Percentiles rank a stretch among this genome's conserved stretches.
Evolutionary conservation across 2,113 vertebrate species (phyloP).

Genomic region (Astur gentilis): DNA sequence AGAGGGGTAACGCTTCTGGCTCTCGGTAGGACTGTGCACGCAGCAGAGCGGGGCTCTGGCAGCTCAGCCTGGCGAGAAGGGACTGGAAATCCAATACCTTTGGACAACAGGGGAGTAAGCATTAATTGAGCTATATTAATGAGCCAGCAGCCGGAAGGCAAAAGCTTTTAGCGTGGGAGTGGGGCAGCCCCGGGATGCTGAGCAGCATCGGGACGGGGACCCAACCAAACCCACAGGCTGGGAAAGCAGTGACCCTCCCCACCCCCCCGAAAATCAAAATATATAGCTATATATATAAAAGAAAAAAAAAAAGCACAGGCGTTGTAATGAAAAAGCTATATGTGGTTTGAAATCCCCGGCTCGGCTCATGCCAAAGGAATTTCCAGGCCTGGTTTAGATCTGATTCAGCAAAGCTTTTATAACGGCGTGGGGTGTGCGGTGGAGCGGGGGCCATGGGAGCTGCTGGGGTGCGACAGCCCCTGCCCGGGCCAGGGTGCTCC

Average conservation of each 20-base stretch:
- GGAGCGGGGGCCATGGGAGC: accelerated
- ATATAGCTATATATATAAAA: background rate
- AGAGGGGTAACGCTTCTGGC: background rate
- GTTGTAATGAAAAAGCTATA: background rate
- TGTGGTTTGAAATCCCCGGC: slow-evolving; percentile 51
- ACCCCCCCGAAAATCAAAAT: background rate
- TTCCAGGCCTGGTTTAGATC: slow-evolving; percentile 46
- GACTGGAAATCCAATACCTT: background rate
- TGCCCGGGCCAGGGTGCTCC: accelerated
- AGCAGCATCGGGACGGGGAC: background rate
- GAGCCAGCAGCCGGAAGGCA: background rate
- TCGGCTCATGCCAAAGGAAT: slow-evolving; percentile 55
- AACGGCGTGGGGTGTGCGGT: accelerated
- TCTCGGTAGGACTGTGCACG: background rate
- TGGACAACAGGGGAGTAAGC: background rate
- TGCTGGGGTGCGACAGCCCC: background rate
- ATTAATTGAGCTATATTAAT: background rate
- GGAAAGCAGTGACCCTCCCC: background rate
- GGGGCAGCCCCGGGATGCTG: accelerated
- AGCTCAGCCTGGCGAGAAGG: background rate
- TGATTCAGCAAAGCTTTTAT: slow-evolving; percentile 39
- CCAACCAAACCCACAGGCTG: background rate
- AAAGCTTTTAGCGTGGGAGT: background rate
- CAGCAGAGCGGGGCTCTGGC: accelerated
- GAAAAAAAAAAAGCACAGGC: background rate